Conservation (phyloP, 2,888 invertebrate species). For the Agonopterix arenella region DNA sequence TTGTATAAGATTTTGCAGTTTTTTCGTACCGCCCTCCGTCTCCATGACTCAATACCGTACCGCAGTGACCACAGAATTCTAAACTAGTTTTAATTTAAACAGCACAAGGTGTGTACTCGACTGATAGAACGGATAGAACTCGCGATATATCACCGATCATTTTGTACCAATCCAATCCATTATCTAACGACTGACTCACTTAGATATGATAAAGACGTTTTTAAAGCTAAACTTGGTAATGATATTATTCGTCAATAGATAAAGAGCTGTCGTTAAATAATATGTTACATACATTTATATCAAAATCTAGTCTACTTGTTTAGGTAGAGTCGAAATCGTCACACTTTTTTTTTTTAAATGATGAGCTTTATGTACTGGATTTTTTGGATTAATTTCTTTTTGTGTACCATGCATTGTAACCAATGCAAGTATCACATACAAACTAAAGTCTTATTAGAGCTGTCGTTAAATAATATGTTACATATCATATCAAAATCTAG, state of each 20-base stretch:
- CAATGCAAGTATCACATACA: no score
- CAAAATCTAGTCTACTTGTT: no score
- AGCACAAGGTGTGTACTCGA: slow-evolving; percentile 1
- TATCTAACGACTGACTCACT: slow-evolving; percentile 36
- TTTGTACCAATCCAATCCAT: slow-evolving; percentile 16
- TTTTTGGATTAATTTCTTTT: no score
- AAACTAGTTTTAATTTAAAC: not conserved
- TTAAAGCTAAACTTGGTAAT: not conserved
- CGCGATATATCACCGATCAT: not conserved
- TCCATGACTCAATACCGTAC: not conserved
- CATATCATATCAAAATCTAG: no score
- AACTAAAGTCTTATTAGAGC: not conserved
- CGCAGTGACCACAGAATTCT: not conserved
- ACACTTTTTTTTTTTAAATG: no score
- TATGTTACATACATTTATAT: no score
- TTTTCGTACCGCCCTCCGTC: slow-evolving; percentile 12
- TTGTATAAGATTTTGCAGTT: slow-evolving; percentile 54
- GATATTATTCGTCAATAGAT: not conserved
- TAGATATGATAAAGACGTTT: slow-evolving; percentile 47
- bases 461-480: not conserved
- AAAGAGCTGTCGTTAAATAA: not conserved
- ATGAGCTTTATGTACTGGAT: no score
- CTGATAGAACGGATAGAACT: no score
- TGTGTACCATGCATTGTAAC: no score
- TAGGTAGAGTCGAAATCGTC: no score